Percentiles rank a stretch among this genome's conserved stretches.
These are phyloP conservation scores for Phrynocephalus versicolor DNA, from an alignment of 2,113 vertebrate genomes.

Conservation along the genomic window DNA sequence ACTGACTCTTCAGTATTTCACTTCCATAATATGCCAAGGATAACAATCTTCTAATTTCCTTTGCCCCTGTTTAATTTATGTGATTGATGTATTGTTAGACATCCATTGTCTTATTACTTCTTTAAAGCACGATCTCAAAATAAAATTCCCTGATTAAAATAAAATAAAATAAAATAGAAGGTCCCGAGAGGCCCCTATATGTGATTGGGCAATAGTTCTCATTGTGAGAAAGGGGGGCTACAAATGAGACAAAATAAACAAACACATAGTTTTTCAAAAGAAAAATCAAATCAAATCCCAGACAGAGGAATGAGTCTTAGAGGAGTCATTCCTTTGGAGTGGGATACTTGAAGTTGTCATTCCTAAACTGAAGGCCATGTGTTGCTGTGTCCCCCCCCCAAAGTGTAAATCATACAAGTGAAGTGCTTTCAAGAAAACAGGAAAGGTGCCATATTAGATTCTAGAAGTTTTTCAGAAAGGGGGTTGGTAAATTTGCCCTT, in stretches of 20 bases:
- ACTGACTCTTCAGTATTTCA: no score
- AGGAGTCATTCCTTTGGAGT: not conserved
- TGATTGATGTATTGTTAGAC: not conserved
- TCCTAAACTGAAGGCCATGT: not conserved
- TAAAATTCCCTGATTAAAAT: not conserved
- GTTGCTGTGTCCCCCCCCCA: not conserved
- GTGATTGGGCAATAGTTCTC: no score
- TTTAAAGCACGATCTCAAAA: not conserved
- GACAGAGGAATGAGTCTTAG: not conserved
- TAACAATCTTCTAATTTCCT: not conserved
- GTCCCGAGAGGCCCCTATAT: not conserved
- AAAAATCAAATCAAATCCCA: not conserved
- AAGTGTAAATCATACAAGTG: not conserved
- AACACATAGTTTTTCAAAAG: no score
- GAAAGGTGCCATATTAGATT: constrained; percentile 5
- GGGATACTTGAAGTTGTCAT: not conserved
- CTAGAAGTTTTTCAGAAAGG: not conserved
- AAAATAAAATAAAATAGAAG: not conserved
- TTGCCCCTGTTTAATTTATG: not conserved
- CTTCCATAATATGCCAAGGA: no score
- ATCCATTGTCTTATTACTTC: not conserved
- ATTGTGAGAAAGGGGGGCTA: no score
- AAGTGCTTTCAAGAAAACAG: constrained; percentile 28
- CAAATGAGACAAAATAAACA: no score
- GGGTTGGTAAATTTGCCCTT: not conserved